Conservation (phyloP, 2,888 invertebrate genomes). For the Pseudeuparius sepicola region DNA sequence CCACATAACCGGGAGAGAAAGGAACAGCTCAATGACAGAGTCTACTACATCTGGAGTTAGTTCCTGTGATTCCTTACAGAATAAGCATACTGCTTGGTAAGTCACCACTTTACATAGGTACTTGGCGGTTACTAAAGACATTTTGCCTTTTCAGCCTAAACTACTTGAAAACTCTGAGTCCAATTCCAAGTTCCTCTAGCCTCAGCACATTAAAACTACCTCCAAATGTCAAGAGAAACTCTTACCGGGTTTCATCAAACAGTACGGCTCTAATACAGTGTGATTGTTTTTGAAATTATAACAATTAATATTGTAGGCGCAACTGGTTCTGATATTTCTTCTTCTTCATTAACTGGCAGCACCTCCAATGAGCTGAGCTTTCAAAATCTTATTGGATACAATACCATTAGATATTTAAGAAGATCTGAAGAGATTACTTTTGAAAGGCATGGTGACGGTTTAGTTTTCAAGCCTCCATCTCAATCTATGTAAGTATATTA, state of each 20-base stretch:
- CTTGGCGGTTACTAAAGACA: too few species aligned
- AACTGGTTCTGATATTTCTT: slow-evolving; percentile 43
- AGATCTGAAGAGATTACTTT: slow-evolving; percentile 24
- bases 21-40: slow-evolving; percentile 54
- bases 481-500: slow-evolving; percentile 21
- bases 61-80: slow-evolving; percentile 58
- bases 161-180: slow-evolving; percentile 74
- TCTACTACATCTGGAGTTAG: slow-evolving; percentile 76
- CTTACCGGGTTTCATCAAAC: slow-evolving; percentile 47
- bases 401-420: slow-evolving; percentile 58
- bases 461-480: slow-evolving; percentile 24
- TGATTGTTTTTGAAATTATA: background rate
- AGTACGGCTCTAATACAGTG: too few species aligned
- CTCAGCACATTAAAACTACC: slow-evolving; percentile 39
- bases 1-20: slow-evolving; percentile 17
- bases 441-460: slow-evolving; percentile 23
- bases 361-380: slow-evolving; percentile 51
- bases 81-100: slow-evolving; percentile 25
- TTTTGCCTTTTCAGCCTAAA: too few species aligned
- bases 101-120: slow-evolving; percentile 6
- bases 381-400: slow-evolving; percentile 67
- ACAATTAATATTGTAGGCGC: slow-evolving; percentile 28
- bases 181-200: slow-evolving; percentile 79
- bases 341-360: slow-evolving; percentile 42
- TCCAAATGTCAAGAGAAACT: slow-evolving; percentile 34